Evolutionary conservation across 2,888 invertebrate genomes (phyloP), one percentile per base, ranked within the genome.

Genomic region (Epicampocera succincta): DNA sequence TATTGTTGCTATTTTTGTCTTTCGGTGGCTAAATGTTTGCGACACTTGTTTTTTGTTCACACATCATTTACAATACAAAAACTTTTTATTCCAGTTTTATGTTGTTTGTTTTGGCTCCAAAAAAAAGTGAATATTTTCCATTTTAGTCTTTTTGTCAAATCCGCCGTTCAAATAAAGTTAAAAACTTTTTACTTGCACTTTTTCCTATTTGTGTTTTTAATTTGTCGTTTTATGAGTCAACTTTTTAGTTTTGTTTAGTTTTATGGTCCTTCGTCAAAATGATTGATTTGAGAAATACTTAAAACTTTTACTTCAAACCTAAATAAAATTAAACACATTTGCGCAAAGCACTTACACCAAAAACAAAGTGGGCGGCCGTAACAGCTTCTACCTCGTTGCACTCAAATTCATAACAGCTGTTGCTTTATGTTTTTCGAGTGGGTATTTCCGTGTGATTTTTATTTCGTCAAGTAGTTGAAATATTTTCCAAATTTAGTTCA

Each of bases 11-110:
- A 13, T 68, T 61, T 42, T 61, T 42, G 50, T 61, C 29, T 73
- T 44, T 61, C 61, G 75, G 75, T 52, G 66, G 44, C 46, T 66
- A 74, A 72, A 75, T 52, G 65, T 40, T 75, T 75, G 58, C 61
- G 75, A 80, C 80, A 80, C 71, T 80, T 80, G 65, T 75, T 71
- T 65, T 71, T 69, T 74, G 60, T 71, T 75, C 75, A 75, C 80
- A 80, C 71, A 60, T 74, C 71, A 75, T 80, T 80, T 71, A 72
- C 58, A 75, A 75, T 65, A 54, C 52, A 60, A 19, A n/a, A 48
- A 56, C 46, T 33, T 52, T 54, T 63, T 9, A 12, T 72, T 44
- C 50, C 21, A 5, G 40, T 68, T 52, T 46, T 58, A 9, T 33
- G 33, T 33, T 33, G 33, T 33, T 33, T 33, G 29, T 9, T 33